phyloP scores from a whole-genome alignment of 2,797 vertebrate genomes.

The Amazona ochrocephala region DNA sequence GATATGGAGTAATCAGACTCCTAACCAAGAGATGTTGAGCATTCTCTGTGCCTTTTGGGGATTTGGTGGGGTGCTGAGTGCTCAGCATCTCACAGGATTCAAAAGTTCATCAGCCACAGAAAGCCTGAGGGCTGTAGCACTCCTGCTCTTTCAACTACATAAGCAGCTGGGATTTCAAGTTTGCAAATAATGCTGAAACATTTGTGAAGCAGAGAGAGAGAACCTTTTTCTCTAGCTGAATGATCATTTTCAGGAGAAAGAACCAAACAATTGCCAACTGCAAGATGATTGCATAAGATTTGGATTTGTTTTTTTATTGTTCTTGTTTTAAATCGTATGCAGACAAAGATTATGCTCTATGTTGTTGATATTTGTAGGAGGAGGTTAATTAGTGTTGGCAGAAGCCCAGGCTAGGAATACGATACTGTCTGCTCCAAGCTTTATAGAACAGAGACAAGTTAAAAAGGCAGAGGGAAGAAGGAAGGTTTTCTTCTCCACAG shows the following conservation, averaged over 20 bases:
- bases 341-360: conserved; percentile 38
- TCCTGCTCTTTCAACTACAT: not conserved
- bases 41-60: not conserved
- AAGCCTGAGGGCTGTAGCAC: not conserved
- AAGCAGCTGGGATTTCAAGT: not conserved
- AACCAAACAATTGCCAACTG: not conserved
- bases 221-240: not conserved
- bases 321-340: not conserved
- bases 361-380: conserved; percentile 59
- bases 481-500: not conserved
- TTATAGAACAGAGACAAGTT: conserved; percentile 38
- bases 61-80: rapidly evolving
- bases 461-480: not conserved
- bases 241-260: conserved; percentile 12
- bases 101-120: not conserved
- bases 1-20: not conserved
- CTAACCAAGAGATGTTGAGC: not conserved
- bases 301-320: not conserved
- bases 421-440: conserved; percentile 50
- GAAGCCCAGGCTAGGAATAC: conserved; percentile 54
- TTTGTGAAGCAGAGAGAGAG: not conserved
- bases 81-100: not conserved
- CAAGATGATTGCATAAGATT: not conserved
- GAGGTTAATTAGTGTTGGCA: conserved; percentile 72
- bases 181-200: not conserved